Percentiles rank a stretch among this genome's conserved stretches.
Evolutionary conservation across 2,113 vertebrate genomes (phyloP).

Genomic region (Gallinago paraguaiae): DNA sequence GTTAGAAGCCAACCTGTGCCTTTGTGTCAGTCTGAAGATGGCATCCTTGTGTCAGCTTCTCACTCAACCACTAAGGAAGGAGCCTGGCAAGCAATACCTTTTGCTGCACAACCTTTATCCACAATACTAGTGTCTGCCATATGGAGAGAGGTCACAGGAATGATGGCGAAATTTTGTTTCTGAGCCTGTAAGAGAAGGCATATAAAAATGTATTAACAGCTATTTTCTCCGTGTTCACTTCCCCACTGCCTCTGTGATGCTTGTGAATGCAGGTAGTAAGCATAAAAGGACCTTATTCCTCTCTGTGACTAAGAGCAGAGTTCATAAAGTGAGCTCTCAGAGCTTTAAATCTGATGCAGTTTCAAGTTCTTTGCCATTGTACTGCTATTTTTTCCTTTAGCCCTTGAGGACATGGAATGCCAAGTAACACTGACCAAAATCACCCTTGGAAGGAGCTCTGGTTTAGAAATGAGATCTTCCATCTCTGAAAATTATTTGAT

Average conservation of each 20-base stretch:
- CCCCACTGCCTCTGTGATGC: neutral
- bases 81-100: neutral
- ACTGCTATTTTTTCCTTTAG: neutral
- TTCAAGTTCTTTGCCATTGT: neutral
- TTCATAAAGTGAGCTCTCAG: neutral
- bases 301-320: neutral
- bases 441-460: neutral
- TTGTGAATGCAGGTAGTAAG: neutral
- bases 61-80: neutral
- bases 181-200: neutral
- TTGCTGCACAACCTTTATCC: neutral
- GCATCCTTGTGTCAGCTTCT: neutral
- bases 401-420: neutral
- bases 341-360: neutral
- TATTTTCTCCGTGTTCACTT: neutral
- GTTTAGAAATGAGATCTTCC: conserved; percentile 6
- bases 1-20: neutral
- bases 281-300: neutral
- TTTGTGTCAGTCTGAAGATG: neutral
- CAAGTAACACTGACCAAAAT: neutral
- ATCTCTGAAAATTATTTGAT: neutral
- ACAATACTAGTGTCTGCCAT: neutral
- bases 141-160: neutral
- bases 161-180: neutral
- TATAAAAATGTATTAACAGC: neutral